A percentile compares a stretch with the other conserved stretches of the same genome.
phyloP scores from a whole-genome alignment of 2,888 invertebrate genomes.

The Tetragonula carbonaria region DNA sequence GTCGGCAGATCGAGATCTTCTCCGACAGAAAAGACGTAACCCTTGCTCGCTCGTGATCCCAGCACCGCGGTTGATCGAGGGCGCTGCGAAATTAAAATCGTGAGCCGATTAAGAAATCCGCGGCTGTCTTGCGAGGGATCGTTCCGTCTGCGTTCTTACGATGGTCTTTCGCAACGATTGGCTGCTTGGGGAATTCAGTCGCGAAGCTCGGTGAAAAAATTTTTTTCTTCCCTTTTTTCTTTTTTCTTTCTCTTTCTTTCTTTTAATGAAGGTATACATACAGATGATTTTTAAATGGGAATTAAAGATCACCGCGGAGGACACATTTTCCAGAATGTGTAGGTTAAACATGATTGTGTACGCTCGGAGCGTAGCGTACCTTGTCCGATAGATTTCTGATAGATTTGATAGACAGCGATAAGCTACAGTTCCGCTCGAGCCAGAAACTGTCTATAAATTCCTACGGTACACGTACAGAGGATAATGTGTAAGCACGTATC shows the following conservation, averaged over 20 bases:
- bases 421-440: conserved; percentile 12
- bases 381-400: neutral
- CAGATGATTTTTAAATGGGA: too few species aligned
- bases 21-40: conserved; percentile 51
- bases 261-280: too few species aligned
- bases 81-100: conserved; percentile 46
- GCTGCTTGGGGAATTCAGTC: neutral
- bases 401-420: conserved; percentile 7
- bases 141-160: neutral
- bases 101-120: conserved; percentile 38
- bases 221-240: too few species aligned
- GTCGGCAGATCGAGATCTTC: conserved; percentile 67
- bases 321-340: too few species aligned
- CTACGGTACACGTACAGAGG: conserved; percentile 17
- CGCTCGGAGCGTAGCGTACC: neutral
- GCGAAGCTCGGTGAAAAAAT: neutral
- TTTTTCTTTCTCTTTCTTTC: too few species aligned
- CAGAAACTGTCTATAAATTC: conserved; percentile 38
- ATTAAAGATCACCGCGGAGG: too few species aligned
- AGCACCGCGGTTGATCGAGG: conserved; percentile 42
- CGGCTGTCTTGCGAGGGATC: conserved; percentile 33
- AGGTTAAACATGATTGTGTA: neutral
- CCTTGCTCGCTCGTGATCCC: conserved; percentile 54
- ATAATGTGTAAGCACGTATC: conserved; percentile 47
- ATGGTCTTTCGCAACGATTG: conserved; percentile 31